phyloP scores from a whole-genome alignment of 1,140 invertebrate genomes.

The Drosophila neocordata region DNA sequence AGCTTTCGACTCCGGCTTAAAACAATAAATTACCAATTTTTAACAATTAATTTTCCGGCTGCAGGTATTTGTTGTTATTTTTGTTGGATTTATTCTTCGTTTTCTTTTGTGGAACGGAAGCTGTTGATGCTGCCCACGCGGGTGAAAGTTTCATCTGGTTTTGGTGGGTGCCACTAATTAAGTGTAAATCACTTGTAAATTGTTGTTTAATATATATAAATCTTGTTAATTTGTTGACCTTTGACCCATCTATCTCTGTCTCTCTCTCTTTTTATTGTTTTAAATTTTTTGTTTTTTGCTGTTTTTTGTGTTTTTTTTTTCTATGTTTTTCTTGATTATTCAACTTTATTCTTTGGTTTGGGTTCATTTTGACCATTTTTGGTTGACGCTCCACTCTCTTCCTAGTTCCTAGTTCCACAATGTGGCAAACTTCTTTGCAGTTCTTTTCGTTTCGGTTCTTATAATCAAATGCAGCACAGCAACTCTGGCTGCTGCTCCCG shows the following conservation, averaged over 20 bases:
- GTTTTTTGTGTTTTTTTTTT: not conserved
- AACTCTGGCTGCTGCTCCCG: constrained; percentile 59
- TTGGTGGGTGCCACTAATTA: constrained; percentile 68
- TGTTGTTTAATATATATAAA: constrained; percentile 66
- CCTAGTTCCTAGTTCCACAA: constrained; percentile 5
- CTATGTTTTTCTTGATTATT: constrained; percentile 44
- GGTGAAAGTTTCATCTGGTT: constrained; percentile 44
- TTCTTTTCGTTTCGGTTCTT: constrained; percentile 35
- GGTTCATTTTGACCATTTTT: constrained; percentile 37
- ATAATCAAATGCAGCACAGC: constrained; percentile 72
- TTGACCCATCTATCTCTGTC: constrained; percentile 36
- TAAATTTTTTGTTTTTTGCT: too few species aligned
- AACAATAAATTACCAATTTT: constrained; percentile 69
- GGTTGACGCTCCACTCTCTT: constrained; percentile 23
- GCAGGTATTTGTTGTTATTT: constrained; percentile 11
- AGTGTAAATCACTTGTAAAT: constrained; percentile 80
- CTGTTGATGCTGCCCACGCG: constrained; percentile 26
- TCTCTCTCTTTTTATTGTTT: not conserved
- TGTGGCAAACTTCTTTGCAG: constrained; percentile 26
- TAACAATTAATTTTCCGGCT: constrained; percentile 74
- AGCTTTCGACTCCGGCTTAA: constrained; percentile 38
- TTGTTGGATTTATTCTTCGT: not conserved
- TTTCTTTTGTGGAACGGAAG: constrained; percentile 10
- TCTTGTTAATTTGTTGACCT: constrained; percentile 66
- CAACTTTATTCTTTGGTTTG: constrained; percentile 50